Evolutionary conservation across 2,888 invertebrate genomes (phyloP).

Genomic region (Oscheius onirici): DNA sequence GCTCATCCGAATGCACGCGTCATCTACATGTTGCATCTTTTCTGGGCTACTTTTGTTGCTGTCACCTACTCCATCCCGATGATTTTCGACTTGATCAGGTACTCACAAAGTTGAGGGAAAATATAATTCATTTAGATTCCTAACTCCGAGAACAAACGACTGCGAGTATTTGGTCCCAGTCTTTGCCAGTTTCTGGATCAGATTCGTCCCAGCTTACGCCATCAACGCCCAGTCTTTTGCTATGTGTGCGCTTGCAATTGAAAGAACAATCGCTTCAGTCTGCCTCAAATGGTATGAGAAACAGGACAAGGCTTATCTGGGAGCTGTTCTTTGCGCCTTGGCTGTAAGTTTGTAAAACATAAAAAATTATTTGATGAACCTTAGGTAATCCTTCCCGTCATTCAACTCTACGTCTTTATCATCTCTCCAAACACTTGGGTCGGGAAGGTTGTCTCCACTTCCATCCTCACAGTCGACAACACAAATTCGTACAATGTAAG

Average conservation of each 20-base stretch:
- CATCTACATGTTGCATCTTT: slow-evolving; percentile 11
- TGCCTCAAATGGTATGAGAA: slow-evolving; percentile 6
- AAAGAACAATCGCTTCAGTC: slow-evolving; percentile 6
- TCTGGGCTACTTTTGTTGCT: slow-evolving; percentile 18
- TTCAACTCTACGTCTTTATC: slow-evolving; percentile 10
- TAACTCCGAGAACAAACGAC: not conserved
- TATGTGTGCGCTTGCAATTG: not conserved
- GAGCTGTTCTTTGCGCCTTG: not conserved
- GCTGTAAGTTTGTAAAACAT: not conserved
- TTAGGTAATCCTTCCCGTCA: not conserved
- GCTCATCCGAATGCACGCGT: slow-evolving; percentile 20
- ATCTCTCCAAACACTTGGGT: slow-evolving; percentile 1
- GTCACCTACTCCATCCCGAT: slow-evolving; percentile 5
- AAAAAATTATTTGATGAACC: not conserved
- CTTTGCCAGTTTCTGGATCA: slow-evolving; percentile 18
- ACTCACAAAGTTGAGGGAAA: not conserved
- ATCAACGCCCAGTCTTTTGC: slow-evolving; percentile 24
- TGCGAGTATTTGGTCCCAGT: slow-evolving; percentile 14
- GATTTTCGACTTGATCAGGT: slow-evolving; percentile 18
- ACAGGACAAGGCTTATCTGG: not conserved
- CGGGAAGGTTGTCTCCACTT: not conserved
- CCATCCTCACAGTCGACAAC: slow-evolving; percentile 15
- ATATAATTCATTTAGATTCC: not conserved
- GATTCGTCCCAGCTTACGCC: slow-evolving; percentile 19
- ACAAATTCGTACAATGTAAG: not conserved